Evolutionary conservation across 2,888 invertebrate species (phyloP), one percentile per base, ranked within the genome.

Genomic region (Limnephilus auricula): DNA sequence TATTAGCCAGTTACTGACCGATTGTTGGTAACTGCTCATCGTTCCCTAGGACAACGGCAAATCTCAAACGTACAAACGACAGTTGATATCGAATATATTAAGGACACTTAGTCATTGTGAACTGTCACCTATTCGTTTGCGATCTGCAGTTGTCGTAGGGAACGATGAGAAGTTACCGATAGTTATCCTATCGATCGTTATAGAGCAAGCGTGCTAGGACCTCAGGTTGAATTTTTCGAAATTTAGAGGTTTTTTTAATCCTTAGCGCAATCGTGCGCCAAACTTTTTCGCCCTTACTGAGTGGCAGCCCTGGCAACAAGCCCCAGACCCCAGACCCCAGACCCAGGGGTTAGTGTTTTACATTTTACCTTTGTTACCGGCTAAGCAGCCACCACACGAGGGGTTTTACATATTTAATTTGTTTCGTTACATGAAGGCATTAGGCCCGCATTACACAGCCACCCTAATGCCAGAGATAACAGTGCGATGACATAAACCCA

Each of bases 361-460:
- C 89, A 79, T 89, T 79, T 89, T 82, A 88, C 87, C 87, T 88
- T 88, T 88, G 87, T 88, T 78, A 88, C 87, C 87, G 78, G 87
- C 87, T 88, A 88, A 88, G 87, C 87, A 88, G 78, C 34, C 87
- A 88, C 89, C 80, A 90, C 91, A 82, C 50, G 25, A 30, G 91
- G 87, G 88, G 80, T 88, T 85, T 91, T 91, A 87, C 88, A 88
- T 91, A 88, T 88, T 88, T 91, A 91, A 91, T 88, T 88, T 88
- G 79, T 91, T 88, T 91, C 79, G 90, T 79, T 82, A 88, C 91
- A 91, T 50, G 65, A 30, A n/a, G 50, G 90, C 82, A 84, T 90
- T 90, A 88, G 87, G 50, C 89, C n/a, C 78, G 87, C 78, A 78
- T 88, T 88, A 88, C 85, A 85, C 78, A 32, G 87, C 79, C 25